A percentile compares a stretch with the other conserved stretches of the same genome.
These are phyloP conservation scores for Cololabis saira DNA, from an alignment of 2,113 vertebrate genomes.

Conservation along the genomic window DNA sequence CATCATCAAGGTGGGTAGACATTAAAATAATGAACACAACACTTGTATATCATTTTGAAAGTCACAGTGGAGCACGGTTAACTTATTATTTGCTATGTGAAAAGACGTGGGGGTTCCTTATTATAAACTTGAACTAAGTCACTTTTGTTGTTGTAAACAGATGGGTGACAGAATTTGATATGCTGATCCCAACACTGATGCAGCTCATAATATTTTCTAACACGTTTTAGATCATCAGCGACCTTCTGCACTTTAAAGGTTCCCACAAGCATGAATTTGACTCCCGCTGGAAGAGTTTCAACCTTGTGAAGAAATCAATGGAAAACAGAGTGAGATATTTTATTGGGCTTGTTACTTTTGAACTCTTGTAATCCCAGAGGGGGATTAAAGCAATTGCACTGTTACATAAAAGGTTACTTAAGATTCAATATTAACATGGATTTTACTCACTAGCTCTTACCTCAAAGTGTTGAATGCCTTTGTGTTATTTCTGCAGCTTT, in stretches of 20 bases:
- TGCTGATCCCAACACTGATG: too few species aligned
- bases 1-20: slow-evolving; percentile 91
- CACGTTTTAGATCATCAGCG: slow-evolving; percentile 89
- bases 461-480: neutral
- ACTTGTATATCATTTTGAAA: neutral
- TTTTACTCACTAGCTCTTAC: neutral
- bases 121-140: neutral
- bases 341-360: neutral
- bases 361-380: neutral
- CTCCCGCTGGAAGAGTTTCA: slow-evolving; percentile 98
- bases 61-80: neutral
- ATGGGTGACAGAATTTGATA: too few species aligned
- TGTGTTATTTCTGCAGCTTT: slow-evolving; percentile 84
- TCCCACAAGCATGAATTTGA: slow-evolving; percentile 98
- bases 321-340: slow-evolving; percentile 90
- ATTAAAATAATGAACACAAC: slow-evolving; percentile 2
- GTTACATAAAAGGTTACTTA: neutral
- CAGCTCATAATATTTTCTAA: slow-evolving; percentile 9
- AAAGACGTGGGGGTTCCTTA: neutral
- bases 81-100: neutral
- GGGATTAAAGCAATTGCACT: neutral
- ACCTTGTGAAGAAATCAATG: slow-evolving; percentile 97
- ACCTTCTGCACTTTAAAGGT: slow-evolving; percentile 94
- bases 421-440: neutral
- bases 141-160: neutral